Conservation (phyloP, 2,797 vertebrate species). For the Carduelis carduelis region DNA sequence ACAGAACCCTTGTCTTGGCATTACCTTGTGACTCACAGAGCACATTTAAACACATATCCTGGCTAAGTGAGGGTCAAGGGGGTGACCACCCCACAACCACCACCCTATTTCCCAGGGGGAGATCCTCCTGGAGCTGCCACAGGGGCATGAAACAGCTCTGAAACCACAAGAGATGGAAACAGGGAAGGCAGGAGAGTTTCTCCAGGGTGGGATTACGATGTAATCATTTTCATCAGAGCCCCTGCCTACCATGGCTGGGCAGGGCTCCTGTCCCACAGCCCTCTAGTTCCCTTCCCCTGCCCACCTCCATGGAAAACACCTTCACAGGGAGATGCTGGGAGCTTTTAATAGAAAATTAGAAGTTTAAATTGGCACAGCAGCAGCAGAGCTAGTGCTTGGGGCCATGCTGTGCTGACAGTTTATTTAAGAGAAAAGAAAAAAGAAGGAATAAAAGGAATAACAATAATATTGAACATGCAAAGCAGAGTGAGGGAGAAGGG, state of each 20-base stretch:
- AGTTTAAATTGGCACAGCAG: background rate
- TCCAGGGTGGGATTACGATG: background rate
- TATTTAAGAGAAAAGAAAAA: background rate
- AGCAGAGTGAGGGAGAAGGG: background rate
- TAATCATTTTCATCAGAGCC: background rate
- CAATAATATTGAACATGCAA: background rate
- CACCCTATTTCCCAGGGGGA: accelerated
- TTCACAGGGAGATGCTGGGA: accelerated
- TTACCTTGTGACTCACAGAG: accelerated
- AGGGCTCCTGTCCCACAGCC: background rate
- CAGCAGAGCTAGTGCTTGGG: background rate
- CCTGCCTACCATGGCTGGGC: background rate
- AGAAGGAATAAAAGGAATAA: background rate
- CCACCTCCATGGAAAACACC: background rate
- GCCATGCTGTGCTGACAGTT: background rate
- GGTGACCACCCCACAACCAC: background rate
- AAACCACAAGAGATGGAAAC: background rate
- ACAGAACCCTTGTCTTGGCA: background rate
- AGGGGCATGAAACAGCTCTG: background rate
- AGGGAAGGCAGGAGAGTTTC: background rate
- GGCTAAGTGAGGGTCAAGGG: background rate
- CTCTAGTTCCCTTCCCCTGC: background rate
- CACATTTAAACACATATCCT: background rate
- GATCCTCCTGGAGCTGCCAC: background rate
- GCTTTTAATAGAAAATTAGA: background rate